Conservation (phyloP, 92 coral and sea anemone genomes). For the Scolanthus callimorphus region DNA sequence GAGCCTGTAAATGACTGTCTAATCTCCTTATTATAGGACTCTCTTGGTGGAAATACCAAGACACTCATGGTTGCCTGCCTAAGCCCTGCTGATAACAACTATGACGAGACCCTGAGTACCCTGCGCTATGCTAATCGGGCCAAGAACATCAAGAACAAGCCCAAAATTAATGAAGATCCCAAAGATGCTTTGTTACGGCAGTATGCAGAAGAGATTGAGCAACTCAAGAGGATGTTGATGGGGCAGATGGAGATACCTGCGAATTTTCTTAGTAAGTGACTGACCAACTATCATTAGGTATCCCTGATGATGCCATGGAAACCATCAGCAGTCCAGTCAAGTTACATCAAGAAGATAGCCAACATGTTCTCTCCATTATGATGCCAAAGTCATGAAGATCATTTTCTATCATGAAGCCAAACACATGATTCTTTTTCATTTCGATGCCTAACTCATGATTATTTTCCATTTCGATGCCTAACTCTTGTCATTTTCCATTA, state of each 20-base stretch:
- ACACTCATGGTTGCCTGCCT: constrained; percentile 97
- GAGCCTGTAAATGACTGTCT: not conserved
- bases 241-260: constrained; percentile 91
- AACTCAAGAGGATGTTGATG: constrained; percentile 85
- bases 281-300: no score
- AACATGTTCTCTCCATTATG: no score
- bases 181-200: constrained; percentile 92
- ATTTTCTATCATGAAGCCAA: no score
- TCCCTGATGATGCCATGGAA: no score
- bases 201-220: constrained; percentile 86
- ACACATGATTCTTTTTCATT: no score
- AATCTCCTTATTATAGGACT: constrained; percentile 49
- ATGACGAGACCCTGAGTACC: constrained; percentile 94
- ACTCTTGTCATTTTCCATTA: no score
- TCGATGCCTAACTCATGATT: no score
- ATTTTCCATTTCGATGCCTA: no score
- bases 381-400: no score
- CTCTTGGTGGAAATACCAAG: constrained; percentile 93
- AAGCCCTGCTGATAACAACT: constrained; percentile 98
- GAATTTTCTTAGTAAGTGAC: constrained; percentile 50
- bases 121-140: constrained; percentile 97
- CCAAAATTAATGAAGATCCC: constrained; percentile 95
- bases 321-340: no score
- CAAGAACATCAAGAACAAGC: constrained; percentile 95
- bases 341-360: no score